These are phyloP conservation scores for Onychomys torridus DNA, from an alignment of 2,797 vertebrate genomes.

Conservation along the genomic window DNA sequence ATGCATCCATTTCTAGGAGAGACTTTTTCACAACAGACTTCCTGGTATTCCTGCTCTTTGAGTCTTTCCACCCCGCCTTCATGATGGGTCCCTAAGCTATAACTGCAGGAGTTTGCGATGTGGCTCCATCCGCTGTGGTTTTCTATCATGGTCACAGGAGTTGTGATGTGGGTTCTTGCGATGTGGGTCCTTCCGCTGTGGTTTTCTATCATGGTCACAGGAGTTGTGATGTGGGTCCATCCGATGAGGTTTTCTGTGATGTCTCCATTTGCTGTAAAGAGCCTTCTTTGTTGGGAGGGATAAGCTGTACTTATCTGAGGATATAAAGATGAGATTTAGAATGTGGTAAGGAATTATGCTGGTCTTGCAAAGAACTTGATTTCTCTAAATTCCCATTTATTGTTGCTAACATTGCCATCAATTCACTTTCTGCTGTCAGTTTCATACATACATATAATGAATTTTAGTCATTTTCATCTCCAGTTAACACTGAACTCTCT, in stretches of 20 bases:
- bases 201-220: neutral
- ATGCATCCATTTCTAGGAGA: neutral
- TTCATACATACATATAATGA: neutral
- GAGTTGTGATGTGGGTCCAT: neutral
- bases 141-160: neutral
- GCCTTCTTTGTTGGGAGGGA: neutral
- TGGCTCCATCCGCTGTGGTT: neutral
- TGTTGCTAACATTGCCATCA: neutral
- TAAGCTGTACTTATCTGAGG: neutral
- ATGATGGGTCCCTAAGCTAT: neutral
- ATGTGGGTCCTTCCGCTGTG: neutral
- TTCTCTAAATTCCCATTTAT: conserved; percentile 8
- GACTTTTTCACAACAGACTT: neutral
- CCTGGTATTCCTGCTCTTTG: neutral
- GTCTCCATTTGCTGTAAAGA: neutral
- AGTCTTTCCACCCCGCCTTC: neutral
- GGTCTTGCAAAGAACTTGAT: neutral
- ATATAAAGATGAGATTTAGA: neutral
- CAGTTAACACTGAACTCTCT: neutral
- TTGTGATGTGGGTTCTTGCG: neutral
- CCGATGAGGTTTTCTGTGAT: neutral
- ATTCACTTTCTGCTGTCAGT: neutral
- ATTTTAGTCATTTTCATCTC: neutral
- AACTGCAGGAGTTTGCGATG: neutral
- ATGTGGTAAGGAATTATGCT: neutral